Evolutionary conservation across 2,797 vertebrate species (phyloP), one percentile per base, ranked within the genome.

Genomic region (Alcedo quadribrachys): DNA sequence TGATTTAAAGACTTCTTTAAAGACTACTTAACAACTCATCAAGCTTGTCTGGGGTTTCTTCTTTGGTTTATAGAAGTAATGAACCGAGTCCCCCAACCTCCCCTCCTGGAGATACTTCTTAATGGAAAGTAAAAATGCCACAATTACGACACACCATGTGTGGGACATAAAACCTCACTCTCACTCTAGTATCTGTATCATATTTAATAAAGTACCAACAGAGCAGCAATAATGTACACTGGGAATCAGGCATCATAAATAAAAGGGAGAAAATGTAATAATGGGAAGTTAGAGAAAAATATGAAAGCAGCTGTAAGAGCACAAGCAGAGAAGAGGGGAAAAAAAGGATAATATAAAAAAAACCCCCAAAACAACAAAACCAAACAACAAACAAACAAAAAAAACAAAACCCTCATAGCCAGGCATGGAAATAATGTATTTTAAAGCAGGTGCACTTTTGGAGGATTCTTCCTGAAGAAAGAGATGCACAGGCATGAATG

Each of bases 71-170:
- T 93, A 87, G 88, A 95, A 96, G 90, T 93, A 96, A 96, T 96
- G 94, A 96, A 93, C 83, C 20, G 40, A 94, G 81, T 96, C 85
- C 51, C 85, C 89, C 89, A 94, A 92, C 73, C 89, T 97, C 77
- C 89, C 95, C 90, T 95, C 93, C 96, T 85, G 92, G 89, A 96
- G 94, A 95, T 95, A 85, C 94, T 95, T 97, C 95, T 92, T 94
- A 87, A 40, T 96, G 91, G 97, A 97, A 97, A 97, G 94, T 95
- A 97, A 96, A 97, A 97, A 97, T 96, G 92, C 94, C 93, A 96
- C 96, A 97, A 96, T 97, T 97, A 97, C 63, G 13, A 95, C 92
- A 83, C 94, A 96, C 95, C 97, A 97, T 95, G 95, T 97, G 92
- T 93, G 92, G 96, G 91, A 96, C 91, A 97, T 94, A 97, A 97